Evolutionary conservation across 2,888 invertebrate genomes (phyloP).

Genomic region (Bruchidius siliquastri): DNA sequence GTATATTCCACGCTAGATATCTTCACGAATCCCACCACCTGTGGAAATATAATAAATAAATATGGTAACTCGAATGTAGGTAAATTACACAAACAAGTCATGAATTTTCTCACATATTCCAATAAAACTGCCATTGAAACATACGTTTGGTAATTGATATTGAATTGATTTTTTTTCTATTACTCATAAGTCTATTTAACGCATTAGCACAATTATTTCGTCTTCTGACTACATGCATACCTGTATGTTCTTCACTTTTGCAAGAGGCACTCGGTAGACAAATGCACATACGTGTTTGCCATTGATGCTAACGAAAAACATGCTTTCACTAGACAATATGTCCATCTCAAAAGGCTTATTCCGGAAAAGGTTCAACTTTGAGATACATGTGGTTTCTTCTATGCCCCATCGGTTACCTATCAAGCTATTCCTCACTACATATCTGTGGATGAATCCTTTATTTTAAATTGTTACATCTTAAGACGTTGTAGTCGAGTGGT

Average conservation of each 20-base stretch:
- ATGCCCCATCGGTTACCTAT: slow-evolving; percentile 65
- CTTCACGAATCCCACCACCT: slow-evolving; percentile 58
- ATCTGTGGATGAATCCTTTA: slow-evolving; percentile 39
- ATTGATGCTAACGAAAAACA: slow-evolving; percentile 66
- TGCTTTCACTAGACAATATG: slow-evolving; percentile 56
- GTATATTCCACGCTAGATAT: slow-evolving; percentile 51
- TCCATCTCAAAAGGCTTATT: slow-evolving; percentile 54
- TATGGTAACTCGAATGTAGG: no score
- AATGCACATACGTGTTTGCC: slow-evolving; percentile 70
- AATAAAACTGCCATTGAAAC: no score
- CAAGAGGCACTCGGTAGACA: slow-evolving; percentile 59
- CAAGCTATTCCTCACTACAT: slow-evolving; percentile 71
- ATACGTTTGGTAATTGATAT: no score
- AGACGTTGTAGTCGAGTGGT: no score
- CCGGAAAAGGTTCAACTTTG: slow-evolving; percentile 50
- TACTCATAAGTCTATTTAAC: no score
- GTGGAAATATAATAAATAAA: slow-evolving; percentile 24
- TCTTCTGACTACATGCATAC: no score
- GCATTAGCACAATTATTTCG: no score
- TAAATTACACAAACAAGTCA: no score
- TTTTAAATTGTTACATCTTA: not conserved
- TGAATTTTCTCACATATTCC: no score
- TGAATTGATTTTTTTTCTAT: no score
- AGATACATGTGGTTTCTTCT: slow-evolving; percentile 62
- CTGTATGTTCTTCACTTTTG: slow-evolving; percentile 40